phyloP scores from a whole-genome alignment of 2,888 invertebrate species.

The Hoplodrina blanda region DNA sequence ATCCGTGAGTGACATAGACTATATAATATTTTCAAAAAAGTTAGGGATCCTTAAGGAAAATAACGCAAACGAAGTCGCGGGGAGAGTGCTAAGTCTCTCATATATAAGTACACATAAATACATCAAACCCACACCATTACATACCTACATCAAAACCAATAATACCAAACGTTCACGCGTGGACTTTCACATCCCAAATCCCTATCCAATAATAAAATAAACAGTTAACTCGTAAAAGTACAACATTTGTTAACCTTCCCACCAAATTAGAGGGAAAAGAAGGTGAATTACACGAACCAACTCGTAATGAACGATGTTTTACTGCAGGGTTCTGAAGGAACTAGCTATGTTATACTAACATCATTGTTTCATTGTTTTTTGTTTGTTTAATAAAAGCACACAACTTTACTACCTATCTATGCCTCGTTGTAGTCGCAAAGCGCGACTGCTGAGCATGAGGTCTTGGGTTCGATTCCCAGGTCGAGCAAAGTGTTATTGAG shows the following conservation, averaged over 20 bases:
- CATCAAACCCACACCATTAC: neutral
- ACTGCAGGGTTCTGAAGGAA: neutral
- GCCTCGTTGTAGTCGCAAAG: too few relatives aligned
- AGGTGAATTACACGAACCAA: neutral
- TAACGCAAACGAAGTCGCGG: too few relatives aligned
- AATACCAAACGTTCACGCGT: constrained; percentile 31
- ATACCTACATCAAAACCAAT: neutral
- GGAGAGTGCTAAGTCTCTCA: too few relatives aligned
- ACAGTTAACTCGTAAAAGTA: constrained; percentile 17
- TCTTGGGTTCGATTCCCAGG: too few relatives aligned
- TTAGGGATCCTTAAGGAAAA: too few relatives aligned
- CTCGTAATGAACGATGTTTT: neutral
- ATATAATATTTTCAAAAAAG: too few relatives aligned
- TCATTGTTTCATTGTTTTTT: neutral
- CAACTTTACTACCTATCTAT: too few relatives aligned
- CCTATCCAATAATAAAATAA: constrained; percentile 58
- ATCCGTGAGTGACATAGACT: too few relatives aligned
- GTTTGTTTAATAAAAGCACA: too few relatives aligned
- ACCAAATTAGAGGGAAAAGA: neutral
- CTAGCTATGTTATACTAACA: neutral
- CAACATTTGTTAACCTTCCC: constrained; percentile 2
- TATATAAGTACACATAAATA: too few relatives aligned
- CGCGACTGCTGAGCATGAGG: too few relatives aligned
- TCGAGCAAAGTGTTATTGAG: too few relatives aligned
- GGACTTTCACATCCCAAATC: constrained; percentile 35